Conservation (phyloP, 2,888 invertebrate species). For the Cactoblastis cactorum region DNA sequence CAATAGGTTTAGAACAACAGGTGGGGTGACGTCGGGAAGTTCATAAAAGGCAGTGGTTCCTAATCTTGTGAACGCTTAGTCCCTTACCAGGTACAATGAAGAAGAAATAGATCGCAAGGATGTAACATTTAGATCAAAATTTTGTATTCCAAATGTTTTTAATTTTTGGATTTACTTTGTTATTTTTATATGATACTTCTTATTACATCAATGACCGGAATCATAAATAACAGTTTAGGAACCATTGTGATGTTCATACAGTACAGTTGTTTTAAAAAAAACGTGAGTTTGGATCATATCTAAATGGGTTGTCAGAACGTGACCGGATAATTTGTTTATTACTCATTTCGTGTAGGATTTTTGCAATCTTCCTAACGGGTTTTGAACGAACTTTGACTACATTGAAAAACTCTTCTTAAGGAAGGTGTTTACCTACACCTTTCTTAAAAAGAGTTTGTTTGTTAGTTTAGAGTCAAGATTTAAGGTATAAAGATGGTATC, state of each 20-base stretch:
- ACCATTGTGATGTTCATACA: slow-evolving; percentile 17
- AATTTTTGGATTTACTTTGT: not conserved
- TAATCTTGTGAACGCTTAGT: not conserved
- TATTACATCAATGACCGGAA: not conserved
- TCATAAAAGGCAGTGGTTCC: not conserved
- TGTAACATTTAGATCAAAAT: no score
- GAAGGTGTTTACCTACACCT: no score
- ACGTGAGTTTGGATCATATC: slow-evolving; percentile 67
- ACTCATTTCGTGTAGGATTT: slow-evolving; percentile 35
- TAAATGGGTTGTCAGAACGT: slow-evolving; percentile 44
- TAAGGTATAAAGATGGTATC: no score
- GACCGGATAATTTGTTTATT: slow-evolving; percentile 38
- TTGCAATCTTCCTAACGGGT: slow-evolving; percentile 28
- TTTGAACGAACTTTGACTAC: slow-evolving; percentile 22
- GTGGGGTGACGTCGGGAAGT: slow-evolving; percentile 38
- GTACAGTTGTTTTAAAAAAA: slow-evolving; percentile 30
- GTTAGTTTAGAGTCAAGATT: no score
- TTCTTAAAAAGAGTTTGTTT: no score
- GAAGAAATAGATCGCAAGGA: no score
- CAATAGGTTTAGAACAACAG: slow-evolving; percentile 59
- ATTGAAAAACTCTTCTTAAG: no score
- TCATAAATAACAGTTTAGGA: not conserved
- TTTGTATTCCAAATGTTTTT: no score
- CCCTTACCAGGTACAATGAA: no score
- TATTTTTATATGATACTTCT: not conserved